Conservation (phyloP, 2,888 invertebrate genomes). For the Villa cingulata region DNA sequence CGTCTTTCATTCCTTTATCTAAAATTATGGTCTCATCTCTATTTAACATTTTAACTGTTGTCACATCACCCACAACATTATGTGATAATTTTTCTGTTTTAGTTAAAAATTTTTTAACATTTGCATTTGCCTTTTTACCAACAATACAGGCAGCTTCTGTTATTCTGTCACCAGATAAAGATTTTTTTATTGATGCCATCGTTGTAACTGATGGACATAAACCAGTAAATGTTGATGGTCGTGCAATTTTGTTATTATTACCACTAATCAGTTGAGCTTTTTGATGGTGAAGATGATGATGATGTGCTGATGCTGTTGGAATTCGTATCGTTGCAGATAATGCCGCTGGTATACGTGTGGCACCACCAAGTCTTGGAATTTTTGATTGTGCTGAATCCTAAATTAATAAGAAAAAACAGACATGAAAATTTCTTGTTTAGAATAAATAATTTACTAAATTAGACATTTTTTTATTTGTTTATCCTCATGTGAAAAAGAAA, state of each 20-base stretch:
- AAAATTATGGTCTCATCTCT: conserved; percentile 15
- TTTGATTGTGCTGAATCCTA: conserved; percentile 31
- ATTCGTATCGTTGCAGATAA: conserved; percentile 19
- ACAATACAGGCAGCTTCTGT: conserved; percentile 26
- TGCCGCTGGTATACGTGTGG: conserved; percentile 29
- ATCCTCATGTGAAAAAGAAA: too few relatives aligned
- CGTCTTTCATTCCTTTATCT: conserved; percentile 16
- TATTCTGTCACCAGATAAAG: conserved; percentile 26
- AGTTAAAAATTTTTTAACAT: conserved; percentile 24
- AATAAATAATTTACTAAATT: too few relatives aligned
- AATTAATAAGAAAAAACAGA: conserved; percentile 12
- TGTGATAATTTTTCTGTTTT: conserved; percentile 9
- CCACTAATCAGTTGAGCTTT: background rate
- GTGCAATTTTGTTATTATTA: conserved; percentile 18
- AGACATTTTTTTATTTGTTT: too few relatives aligned
- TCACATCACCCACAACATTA: background rate
- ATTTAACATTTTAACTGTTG: background rate
- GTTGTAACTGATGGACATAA: conserved; percentile 16
- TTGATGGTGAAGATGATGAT: conserved; percentile 6
- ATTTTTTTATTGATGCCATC: conserved; percentile 22
- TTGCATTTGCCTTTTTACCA: conserved; percentile 26
- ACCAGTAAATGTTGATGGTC: conserved; percentile 21
- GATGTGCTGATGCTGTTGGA: conserved; percentile 6
- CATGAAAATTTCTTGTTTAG: too few relatives aligned
- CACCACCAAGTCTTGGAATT: conserved; percentile 30